Base-by-base conservation (phyloP, 1,140 invertebrate genomes). In the Sarcophaga bullata region DNA sequence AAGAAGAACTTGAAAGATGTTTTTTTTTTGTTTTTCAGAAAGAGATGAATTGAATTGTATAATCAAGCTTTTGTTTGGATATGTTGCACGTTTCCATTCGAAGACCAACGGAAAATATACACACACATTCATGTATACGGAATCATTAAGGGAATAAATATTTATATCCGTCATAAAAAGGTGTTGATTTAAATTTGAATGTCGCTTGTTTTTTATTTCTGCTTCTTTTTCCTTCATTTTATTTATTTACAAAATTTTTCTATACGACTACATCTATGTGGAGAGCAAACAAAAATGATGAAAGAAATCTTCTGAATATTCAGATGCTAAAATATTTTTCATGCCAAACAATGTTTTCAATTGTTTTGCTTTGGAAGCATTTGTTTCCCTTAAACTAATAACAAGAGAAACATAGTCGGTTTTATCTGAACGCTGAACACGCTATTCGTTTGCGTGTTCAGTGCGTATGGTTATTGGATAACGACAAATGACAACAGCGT, bases 121-220 rank as follows among this genome's bases (percentile, higher is more conserved):
- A 62, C n/a, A 62, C n/a, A 37, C 4, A 62, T 62, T 4, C 4
- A 37, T 37, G 25, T 37, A 37, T 37, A 37, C 25, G 25, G 25
- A 37, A 37, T 37, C 25, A 37, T 37, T 37, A 37, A 37, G 25
- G 25, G 54, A 58, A 58, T 8, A 37, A 37, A 68, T 19, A 68
- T 68, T 19, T 68, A 68, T 68, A 68, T 68, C 62, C 62, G 62
- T 68, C 62, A 68, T 68, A 68, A 68, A 68, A 68, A 25, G 62
- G 62, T 68, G 62, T 68, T 68, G 62, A 68, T 68, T 58, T 58
- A 58, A 58, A 58, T 58, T 19, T 68, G 62, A 68, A 68, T 68
- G 62, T 19, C 62, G 62, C n/a, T 68, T 37, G 25, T 37, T 37
- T 37, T 37, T 37, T 37, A 37, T 37, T 37, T 37, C 25, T 37